A percentile compares a stretch with the other conserved stretches of the same genome.
These are phyloP conservation scores for Epirrhoe alternata DNA, from an alignment of 2,888 invertebrate genomes.

Conservation along the genomic window DNA sequence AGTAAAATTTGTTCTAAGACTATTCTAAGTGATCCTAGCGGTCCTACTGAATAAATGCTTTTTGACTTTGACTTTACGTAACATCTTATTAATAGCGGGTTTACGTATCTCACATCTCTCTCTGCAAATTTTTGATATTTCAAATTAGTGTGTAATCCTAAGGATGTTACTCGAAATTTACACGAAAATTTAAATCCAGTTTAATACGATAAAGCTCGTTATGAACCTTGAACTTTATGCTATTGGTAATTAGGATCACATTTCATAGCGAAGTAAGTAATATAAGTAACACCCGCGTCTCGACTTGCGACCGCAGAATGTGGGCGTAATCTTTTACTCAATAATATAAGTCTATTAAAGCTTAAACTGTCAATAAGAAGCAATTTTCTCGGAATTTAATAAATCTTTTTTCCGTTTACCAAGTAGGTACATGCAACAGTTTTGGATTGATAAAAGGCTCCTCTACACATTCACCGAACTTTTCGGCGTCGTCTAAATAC, in stretches of 20 bases:
- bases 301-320: background rate
- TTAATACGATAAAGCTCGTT: constrained; percentile 1
- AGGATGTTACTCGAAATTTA: background rate
- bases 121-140: background rate
- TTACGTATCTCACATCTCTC: background rate
- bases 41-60: too few relatives aligned
- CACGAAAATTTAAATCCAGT: background rate
- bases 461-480: too few relatives aligned
- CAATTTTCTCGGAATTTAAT: too few relatives aligned
- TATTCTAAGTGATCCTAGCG: too few relatives aligned
- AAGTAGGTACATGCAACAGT: too few relatives aligned
- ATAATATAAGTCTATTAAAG: too few relatives aligned
- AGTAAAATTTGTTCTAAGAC: too few relatives aligned
- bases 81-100: background rate
- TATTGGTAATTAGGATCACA: background rate
- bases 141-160: background rate
- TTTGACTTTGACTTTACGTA: too few relatives aligned
- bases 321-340: background rate
- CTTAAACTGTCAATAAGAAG: background rate
- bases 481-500: too few relatives aligned
- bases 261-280: background rate
- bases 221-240: constrained; percentile 1
- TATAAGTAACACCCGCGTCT: background rate
- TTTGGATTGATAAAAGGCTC: too few relatives aligned
- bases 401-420: too few relatives aligned